Percentiles rank a stretch among this genome's conserved stretches.
Conservation (phyloP, 2,888 invertebrate genomes). For the Dolichomitus sp. region DNA sequence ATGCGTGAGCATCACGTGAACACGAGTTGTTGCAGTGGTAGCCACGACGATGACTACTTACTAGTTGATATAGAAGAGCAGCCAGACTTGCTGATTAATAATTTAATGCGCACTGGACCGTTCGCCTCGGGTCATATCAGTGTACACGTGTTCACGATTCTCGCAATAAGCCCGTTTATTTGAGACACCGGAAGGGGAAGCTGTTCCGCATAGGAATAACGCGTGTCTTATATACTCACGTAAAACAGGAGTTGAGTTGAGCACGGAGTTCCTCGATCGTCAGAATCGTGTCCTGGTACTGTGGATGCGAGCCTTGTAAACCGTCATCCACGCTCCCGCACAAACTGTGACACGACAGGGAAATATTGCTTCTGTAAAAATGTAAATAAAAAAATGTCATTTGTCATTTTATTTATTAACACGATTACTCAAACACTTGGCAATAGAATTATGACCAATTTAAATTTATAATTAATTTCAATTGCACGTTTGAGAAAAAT, state of each 20-base stretch:
- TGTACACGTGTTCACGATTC: slow-evolving; percentile 18
- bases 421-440: neutral
- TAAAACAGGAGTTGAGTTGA: slow-evolving; percentile 92
- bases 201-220: neutral
- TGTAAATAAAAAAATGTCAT: slow-evolving; percentile 31
- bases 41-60: slow-evolving; percentile 53
- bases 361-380: slow-evolving; percentile 82
- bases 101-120: slow-evolving; percentile 60
- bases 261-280: slow-evolving; percentile 91
- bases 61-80: slow-evolving; percentile 24
- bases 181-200: slow-evolving; percentile 6
- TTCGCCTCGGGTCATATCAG: slow-evolving; percentile 10
- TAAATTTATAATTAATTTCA: neutral
- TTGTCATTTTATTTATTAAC: neutral
- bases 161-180: neutral
- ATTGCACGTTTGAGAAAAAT: neutral
- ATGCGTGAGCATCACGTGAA: slow-evolving; percentile 59
- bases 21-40: neutral
- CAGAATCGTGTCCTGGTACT: slow-evolving; percentile 87
- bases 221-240: slow-evolving; percentile 84
- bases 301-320: slow-evolving; percentile 82
- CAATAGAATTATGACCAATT: neutral
- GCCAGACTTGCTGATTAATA: slow-evolving; percentile 46
- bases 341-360: slow-evolving; percentile 81
- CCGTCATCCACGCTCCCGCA: slow-evolving; percentile 80